Conservation (phyloP, 1,140 invertebrate genomes). For the Bombus cullumanus region DNA sequence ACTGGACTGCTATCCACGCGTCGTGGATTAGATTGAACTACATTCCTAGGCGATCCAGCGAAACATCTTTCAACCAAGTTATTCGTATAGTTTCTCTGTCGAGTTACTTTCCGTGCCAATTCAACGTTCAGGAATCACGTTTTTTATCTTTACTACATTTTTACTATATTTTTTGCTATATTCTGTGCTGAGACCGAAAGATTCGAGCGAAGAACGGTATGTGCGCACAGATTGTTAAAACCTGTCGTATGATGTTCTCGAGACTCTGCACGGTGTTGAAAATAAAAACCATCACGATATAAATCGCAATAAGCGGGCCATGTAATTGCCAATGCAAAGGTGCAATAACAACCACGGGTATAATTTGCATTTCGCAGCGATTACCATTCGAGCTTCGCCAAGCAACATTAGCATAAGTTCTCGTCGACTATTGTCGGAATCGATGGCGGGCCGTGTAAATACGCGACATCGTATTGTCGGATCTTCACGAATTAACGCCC, state of each 20-base stretch:
- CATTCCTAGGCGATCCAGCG: slow-evolving; percentile 17
- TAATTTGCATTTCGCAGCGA: slow-evolving; percentile 59
- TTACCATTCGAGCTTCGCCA: slow-evolving; percentile 41
- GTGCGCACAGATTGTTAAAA: neutral
- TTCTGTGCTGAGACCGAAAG: neutral
- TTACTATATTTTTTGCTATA: neutral
- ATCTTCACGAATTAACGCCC: neutral
- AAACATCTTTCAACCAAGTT: neutral
- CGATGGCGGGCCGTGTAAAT: slow-evolving; percentile 6
- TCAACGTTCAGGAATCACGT: neutral
- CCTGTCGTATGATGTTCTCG: neutral
- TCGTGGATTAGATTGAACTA: slow-evolving; percentile 36
- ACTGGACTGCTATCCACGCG: neutral
- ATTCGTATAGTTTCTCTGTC: neutral
- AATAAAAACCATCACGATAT: slow-evolving; percentile 38
- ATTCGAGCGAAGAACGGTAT: neutral
- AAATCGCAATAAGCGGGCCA: slow-evolving; percentile 51
- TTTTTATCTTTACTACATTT: neutral
- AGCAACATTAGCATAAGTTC: slow-evolving; percentile 56
- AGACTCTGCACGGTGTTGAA: neutral
- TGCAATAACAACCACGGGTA: slow-evolving; percentile 46
- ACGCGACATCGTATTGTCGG: slow-evolving; percentile 6
- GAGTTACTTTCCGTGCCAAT: neutral
- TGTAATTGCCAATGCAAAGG: slow-evolving; percentile 49
- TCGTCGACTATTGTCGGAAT: slow-evolving; percentile 34